Base-by-base conservation (phyloP, 2,888 invertebrate genomes). In the Trilocha varians region DNA sequence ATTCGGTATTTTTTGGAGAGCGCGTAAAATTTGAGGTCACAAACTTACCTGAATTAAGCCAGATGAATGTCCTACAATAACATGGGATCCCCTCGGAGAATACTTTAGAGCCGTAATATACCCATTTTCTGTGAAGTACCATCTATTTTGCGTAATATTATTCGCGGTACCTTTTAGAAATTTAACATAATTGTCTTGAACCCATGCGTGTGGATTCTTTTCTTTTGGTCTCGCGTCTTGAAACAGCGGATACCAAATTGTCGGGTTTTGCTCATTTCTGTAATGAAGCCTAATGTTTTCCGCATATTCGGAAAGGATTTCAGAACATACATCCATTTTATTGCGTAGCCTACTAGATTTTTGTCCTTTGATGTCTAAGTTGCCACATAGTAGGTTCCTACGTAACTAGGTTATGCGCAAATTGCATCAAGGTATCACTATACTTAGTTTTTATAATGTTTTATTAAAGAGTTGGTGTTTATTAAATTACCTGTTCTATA, bases 31-130 rank as follows among this genome's bases (percentile, higher is more conserved):
- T 25, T 25, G 8, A 9, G 3, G 2, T 9, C 11, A 25, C 8
- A 4, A 39, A 43, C 34, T 39, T 60, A 86, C 88, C 82, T 88
- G 87, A 50, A 88, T 82, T 45, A 72, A 53, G 34, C 88, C 88
- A 5, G 82, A 73, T 16, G 87, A 80, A 62, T 84, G 86, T 8
- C 78, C 77, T 16, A 76, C 72, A 36, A 82, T 72, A 55, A 88
- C 61, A 47, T 75, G 54, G 38, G 66, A 59, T 14, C 87, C 87
- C 47, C 74, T 66, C 5, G 74, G 71, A 16, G 84, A 76, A 57
- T 74, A 88, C 47, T 71, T 70, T 42, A 84, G 52, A 17, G 78
- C 63, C 32, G 71, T 72, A 44, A 80, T 71, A 41, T 61, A 65
- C 1, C 82, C 80, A 47, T 67, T 55, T 55, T 77, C 78, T 1